A percentile compares a stretch with the other conserved stretches of the same genome.
These are phyloP conservation scores for Erethizon dorsatum DNA, from an alignment of 2,797 vertebrate genomes.

Conservation along the genomic window DNA sequence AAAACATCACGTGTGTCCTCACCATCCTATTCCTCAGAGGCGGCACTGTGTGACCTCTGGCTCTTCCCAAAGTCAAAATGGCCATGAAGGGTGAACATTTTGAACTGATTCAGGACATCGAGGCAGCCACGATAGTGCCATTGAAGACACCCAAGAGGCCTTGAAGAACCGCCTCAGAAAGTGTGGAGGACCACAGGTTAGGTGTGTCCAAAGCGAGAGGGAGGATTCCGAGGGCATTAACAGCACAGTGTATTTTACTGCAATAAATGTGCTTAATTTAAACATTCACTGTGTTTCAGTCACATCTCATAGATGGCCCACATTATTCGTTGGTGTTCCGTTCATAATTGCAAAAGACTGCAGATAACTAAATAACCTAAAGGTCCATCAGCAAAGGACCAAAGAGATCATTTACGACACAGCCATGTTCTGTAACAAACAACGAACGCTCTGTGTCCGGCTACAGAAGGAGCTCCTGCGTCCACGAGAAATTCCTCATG, in stretches of 20 bases:
- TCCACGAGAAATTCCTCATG: not conserved
- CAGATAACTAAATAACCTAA: not conserved
- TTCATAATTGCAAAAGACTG: not conserved
- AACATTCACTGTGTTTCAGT: not conserved
- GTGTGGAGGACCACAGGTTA: not conserved
- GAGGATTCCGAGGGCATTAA: not conserved
- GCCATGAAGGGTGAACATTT: not conserved
- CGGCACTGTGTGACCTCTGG: not conserved
- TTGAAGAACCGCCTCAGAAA: not conserved
- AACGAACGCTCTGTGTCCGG: not conserved
- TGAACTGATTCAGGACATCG: not conserved
- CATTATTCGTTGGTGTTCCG: not conserved
- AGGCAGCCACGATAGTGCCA: not conserved
- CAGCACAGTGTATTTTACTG: not conserved
- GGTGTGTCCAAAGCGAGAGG: not conserved
- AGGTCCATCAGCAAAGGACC: not conserved
- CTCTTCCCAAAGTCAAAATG: not conserved
- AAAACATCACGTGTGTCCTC: not conserved
- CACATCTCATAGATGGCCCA: not conserved
- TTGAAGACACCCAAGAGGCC: not conserved
- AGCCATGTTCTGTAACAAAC: not conserved
- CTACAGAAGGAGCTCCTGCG: not conserved
- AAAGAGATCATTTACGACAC: not conserved
- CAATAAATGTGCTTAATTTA: not conserved
- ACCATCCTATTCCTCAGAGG: not conserved